A percentile compares a stretch with the other conserved stretches of the same genome.
Conservation (phyloP, 2,797 vertebrate species). For the Myripristis murdjan region DNA sequence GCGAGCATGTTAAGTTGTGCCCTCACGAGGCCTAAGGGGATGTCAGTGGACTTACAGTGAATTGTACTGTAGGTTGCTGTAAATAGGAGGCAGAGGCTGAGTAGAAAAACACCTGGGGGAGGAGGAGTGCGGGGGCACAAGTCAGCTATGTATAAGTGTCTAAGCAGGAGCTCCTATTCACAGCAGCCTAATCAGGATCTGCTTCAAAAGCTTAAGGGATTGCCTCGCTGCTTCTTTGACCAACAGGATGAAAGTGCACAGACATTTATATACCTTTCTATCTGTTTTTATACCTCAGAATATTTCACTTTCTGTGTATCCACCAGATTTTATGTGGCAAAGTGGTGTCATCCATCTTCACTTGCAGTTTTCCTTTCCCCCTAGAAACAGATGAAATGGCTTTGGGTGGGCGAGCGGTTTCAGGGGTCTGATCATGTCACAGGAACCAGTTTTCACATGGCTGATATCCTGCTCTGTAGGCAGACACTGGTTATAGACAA, state of each 20-base stretch:
- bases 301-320: too few species aligned
- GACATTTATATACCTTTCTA: not conserved
- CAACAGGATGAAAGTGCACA: not conserved
- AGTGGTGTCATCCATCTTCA: too few species aligned
- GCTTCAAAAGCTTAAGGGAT: slow-evolving; percentile 4
- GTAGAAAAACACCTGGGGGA: slow-evolving; percentile 1
- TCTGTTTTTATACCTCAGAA: too few species aligned
- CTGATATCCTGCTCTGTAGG: too few species aligned
- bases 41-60: slow-evolving; percentile 49
- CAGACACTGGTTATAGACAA: too few species aligned
- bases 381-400: too few species aligned
- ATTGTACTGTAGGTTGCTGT: slow-evolving; percentile 44
- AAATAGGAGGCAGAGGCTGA: slow-evolving; percentile 57
- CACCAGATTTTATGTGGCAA: too few species aligned
- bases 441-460: too few species aligned
- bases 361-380: too few species aligned
- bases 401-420: too few species aligned
- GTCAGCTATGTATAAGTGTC: not conserved
- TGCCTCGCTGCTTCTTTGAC: slow-evolving; percentile 9
- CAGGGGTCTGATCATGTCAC: too few species aligned
- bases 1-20: slow-evolving; percentile 67
- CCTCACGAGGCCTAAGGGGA: slow-evolving; percentile 44
- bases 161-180: slow-evolving; percentile 46
- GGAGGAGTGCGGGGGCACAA: not conserved
- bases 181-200: slow-evolving; percentile 33